Base-by-base conservation (phyloP, 2,888 invertebrate genomes). In the Leptogaster cylindrica region DNA sequence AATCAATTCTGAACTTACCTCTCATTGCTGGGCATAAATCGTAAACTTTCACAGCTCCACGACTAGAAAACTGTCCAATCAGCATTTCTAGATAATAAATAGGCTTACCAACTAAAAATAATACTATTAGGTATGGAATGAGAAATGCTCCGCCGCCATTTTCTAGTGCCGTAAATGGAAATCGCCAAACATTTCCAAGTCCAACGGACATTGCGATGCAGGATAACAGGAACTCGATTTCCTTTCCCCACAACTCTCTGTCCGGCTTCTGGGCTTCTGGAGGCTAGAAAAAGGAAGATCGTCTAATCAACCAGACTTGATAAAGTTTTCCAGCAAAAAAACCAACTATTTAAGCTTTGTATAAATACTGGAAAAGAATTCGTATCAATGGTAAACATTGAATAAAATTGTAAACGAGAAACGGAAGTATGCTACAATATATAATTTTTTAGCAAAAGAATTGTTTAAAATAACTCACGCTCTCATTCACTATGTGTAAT, bases 41-140 rank as follows among this genome's bases (percentile, higher is more conserved):
- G 74, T 81, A 84, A 12, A 88, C 85, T 74, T 88, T 88, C 12
- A 89, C 87, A 67, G 88, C 87, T 8, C 90, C 90, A 70, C 85
- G 83, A 71, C 88, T 87, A 23, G 87, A 86, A 77, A 90, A 91
- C 77, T 91, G 91, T 1, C 91, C 91, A 44, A 91, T 80, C 3
- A 87, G 82, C 82, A 89, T 86, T 79, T 91, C 91, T 79, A 91
- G 79, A 75, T 88, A 89, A 75, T 91, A 90, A 73, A 91, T 83
- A 1, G 89, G 89, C 72, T 87, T 84, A 58, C 89, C 89, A 63
- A 89, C 84, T 63, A 89, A 75, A 64, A 87, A 79, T 51, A 89
- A 77, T 7, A 89, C 85, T 68, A 88, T 83, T 52, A 89, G 78
- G 74, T 89, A 81, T 31, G 89, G 88, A 69, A 88, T 87, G 20